Conservation (phyloP, 2,113 vertebrate species). For the Perca fluviatilis region DNA sequence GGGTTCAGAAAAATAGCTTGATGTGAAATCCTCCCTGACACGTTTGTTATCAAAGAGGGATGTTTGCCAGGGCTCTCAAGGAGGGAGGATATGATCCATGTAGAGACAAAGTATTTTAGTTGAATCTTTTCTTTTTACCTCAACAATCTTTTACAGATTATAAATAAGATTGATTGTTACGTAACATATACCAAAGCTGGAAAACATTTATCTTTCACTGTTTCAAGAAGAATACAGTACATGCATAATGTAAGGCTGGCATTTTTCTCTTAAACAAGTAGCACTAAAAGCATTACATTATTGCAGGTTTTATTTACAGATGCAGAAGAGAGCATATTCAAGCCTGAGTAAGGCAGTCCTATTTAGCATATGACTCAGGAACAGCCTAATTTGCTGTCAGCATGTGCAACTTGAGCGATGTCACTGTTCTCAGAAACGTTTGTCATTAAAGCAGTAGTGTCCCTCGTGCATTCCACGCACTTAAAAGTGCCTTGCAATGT, state of each 20-base stretch:
- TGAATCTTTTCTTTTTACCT: slow-evolving; percentile 17
- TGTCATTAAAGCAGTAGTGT: slow-evolving; percentile 62
- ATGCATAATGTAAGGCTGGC: slow-evolving; percentile 30
- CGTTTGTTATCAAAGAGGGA: slow-evolving; percentile 26
- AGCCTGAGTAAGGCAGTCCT: slow-evolving; percentile 27
- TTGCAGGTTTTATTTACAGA: slow-evolving; percentile 54
- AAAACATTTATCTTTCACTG: slow-evolving; percentile 12
- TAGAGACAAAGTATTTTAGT: slow-evolving; percentile 16
- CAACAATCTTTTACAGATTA: neutral
- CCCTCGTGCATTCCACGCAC: slow-evolving; percentile 51
- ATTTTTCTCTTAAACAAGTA: slow-evolving; percentile 15
- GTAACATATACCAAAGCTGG: neutral
- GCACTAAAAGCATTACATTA: slow-evolving; percentile 30
- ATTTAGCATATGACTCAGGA: slow-evolving; percentile 60
- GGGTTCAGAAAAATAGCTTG: slow-evolving; percentile 35
- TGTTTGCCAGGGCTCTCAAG: slow-evolving; percentile 9
- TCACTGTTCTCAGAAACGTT: slow-evolving; percentile 55
- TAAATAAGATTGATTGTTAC: slow-evolving; percentile 23
- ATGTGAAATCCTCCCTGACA: slow-evolving; percentile 42
- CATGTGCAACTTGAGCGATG: slow-evolving; percentile 58
- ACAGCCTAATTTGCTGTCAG: slow-evolving; percentile 66
- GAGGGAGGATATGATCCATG: neutral
- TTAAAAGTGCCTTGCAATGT: slow-evolving; percentile 67
- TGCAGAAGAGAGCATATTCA: slow-evolving; percentile 36
- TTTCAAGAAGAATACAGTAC: neutral